Conservation (phyloP, 37 sponge, comb jelly and placozoan species). For the Aphrocallistes beatrix region DNA sequence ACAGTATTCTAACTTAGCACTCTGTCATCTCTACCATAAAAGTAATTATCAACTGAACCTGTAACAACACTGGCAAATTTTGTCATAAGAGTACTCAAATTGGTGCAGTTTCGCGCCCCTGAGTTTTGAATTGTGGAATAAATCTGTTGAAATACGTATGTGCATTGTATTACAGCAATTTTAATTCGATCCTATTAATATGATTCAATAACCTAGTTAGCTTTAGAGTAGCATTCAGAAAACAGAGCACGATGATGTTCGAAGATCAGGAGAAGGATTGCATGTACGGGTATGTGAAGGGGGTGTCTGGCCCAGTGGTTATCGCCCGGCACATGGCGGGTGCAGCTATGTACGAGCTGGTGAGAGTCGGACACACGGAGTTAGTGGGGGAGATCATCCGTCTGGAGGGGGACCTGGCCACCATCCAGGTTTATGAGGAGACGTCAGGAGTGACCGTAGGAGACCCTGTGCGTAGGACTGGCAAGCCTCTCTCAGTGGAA, state of each 20-base stretch:
- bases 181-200: too few relatives aligned
- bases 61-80: too few relatives aligned
- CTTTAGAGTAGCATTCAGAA: background rate
- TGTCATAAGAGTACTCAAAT: too few relatives aligned
- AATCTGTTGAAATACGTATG: too few relatives aligned
- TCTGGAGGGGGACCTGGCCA: slow-evolving; percentile 90
- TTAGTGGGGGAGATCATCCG: slow-evolving; percentile 97
- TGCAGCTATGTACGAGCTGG: slow-evolving; percentile 99
- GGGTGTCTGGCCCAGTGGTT: slow-evolving; percentile 96
- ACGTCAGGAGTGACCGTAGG: slow-evolving; percentile 95
- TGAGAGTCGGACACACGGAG: slow-evolving; percentile 88
- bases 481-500: slow-evolving; percentile 99
- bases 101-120: too few relatives aligned
- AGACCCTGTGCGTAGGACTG: slow-evolving; percentile 91
- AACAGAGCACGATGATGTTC: background rate
- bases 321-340: slow-evolving; percentile 90
- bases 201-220: too few relatives aligned
- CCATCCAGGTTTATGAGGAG: slow-evolving; percentile 94
- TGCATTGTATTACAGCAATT: too few relatives aligned
- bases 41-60: too few relatives aligned
- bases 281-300: slow-evolving; percentile 84
- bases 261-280: slow-evolving; percentile 76
- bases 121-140: too few relatives aligned
- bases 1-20: too few relatives aligned
- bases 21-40: too few relatives aligned